phyloP scores from a whole-genome alignment of 2,797 vertebrate species.

The Ptychadena robeensis region DNA sequence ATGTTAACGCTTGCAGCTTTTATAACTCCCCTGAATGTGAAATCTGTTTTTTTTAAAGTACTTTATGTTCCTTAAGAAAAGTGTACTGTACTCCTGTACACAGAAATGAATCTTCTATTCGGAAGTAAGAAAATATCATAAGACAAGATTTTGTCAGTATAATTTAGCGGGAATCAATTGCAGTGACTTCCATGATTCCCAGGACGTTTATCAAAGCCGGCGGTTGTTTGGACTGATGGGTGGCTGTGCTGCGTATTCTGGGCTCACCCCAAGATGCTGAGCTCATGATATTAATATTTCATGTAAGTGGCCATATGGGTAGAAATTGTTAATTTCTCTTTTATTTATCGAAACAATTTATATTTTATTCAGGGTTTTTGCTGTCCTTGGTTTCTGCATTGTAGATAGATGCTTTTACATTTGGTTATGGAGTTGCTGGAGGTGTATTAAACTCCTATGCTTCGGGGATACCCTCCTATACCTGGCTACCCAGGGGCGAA shows the following conservation, averaged over 20 bases:
- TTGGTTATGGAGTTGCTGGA: neutral
- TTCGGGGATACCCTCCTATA: too few relatives aligned
- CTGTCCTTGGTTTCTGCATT: neutral
- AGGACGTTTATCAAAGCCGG: conserved; percentile 15
- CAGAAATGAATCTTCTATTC: conserved; percentile 20
- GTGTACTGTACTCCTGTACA: neutral
- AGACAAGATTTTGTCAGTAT: neutral
- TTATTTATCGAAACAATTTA: neutral
- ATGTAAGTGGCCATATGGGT: neutral
- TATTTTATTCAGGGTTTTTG: neutral
- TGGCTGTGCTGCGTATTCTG: neutral
- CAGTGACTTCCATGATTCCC: conserved; percentile 5
- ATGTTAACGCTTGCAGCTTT: conserved; percentile 55
- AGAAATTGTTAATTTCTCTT: neutral
- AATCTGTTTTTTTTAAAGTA: conserved; percentile 43
- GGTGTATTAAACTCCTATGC: too few relatives aligned
- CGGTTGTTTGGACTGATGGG: conserved; percentile 17
- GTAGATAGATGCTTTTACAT: neutral
- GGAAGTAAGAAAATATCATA: neutral
- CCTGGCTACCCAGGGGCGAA: too few relatives aligned
- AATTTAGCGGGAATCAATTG: conserved; percentile 4
- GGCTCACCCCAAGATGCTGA: neutral
- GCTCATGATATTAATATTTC: neutral
- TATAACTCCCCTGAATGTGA: conserved; percentile 51
- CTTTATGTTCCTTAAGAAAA: conserved; percentile 47